phyloP scores from a whole-genome alignment of 2,113 vertebrate species.

The Dermatemys mawii region DNA sequence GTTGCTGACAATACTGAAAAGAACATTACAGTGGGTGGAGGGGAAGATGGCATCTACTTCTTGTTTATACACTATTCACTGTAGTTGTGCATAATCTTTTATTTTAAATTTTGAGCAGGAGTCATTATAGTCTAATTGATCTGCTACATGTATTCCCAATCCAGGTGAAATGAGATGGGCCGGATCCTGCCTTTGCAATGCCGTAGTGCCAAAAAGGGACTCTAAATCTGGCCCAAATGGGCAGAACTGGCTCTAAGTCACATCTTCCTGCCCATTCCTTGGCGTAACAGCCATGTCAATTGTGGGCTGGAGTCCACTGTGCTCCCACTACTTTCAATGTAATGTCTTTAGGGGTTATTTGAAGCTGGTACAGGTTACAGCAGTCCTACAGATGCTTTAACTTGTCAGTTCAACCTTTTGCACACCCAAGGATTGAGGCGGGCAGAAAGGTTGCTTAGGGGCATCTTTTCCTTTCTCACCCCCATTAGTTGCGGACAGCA shows the following conservation, averaged over 20 bases:
- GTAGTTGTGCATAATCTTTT: neutral
- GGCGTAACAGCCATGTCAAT: neutral
- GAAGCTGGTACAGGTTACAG: neutral
- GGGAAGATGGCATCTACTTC: neutral
- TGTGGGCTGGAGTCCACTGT: neutral
- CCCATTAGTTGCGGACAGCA: neutral
- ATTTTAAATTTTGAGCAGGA: rapidly evolving
- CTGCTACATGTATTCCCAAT: neutral
- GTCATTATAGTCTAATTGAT: neutral
- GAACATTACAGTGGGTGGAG: conserved; percentile 19
- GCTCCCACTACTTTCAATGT: neutral
- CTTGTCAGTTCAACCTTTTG: no score
- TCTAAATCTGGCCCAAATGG: no score
- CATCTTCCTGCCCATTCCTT: no score
- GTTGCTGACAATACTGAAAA: neutral
- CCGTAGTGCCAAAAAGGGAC: neutral
- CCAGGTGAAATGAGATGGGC: neutral
- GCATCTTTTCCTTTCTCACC: neutral
- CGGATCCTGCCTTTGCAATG: rapidly evolving
- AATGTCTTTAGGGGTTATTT: neutral
- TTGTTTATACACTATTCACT: neutral
- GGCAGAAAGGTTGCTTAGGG: neutral
- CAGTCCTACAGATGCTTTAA: neutral
- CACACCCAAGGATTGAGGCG: neutral
- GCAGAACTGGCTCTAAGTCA: no score